Evolutionary conservation across 1,140 invertebrate genomes (phyloP), one percentile per base, ranked within the genome.

Genomic region (Drosophila erecta): DNA sequence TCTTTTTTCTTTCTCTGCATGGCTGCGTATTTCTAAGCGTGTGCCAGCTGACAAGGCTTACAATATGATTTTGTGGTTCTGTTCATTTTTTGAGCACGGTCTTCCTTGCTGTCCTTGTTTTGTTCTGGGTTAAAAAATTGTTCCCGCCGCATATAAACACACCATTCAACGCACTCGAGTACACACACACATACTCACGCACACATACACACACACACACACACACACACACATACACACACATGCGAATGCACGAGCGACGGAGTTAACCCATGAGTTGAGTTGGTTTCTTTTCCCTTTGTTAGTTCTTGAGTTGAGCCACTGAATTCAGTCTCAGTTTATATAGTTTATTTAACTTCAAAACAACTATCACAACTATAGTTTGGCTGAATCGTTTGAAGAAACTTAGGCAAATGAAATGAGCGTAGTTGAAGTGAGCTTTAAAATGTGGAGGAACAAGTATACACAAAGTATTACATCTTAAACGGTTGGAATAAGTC

Each of bases 11-110:
- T 12, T 37, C 60, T 38, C 53, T 72, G 46, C 14, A 41, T 15
- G 10, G 12, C 24, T 38, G 22, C 60, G 24, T 57, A 17, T 40
- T 59, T 64, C 58, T 17, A 33, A 35, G 14, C 33, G 22, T 70
- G 73, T 57, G 55, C 43, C 64, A 64, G 46, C 76, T 83, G 79
- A 89, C 84, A 83, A 73, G 76, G 79, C 79, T 87, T 87, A 89
- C 84, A 87, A 89, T 86, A 87, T 89, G 83, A 87, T 87, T 89
- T 89, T 89, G 84, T 76, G 83, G 83, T 81, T 66, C 62, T 87
- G 76, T 76, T 67, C 83, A 61, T 71, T 85, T 89, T 71, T 81
- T 87, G 55, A 76, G 58, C 73, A 58, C 46, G 55, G 50, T 66
- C 64, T 44, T 60, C 79, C 74, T 46, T 44, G 49, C 27, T 57